Evolutionary conservation across 1,140 invertebrate genomes (phyloP), one percentile per base, ranked within the genome.

Genomic region (Drosophila subobscura): DNA sequence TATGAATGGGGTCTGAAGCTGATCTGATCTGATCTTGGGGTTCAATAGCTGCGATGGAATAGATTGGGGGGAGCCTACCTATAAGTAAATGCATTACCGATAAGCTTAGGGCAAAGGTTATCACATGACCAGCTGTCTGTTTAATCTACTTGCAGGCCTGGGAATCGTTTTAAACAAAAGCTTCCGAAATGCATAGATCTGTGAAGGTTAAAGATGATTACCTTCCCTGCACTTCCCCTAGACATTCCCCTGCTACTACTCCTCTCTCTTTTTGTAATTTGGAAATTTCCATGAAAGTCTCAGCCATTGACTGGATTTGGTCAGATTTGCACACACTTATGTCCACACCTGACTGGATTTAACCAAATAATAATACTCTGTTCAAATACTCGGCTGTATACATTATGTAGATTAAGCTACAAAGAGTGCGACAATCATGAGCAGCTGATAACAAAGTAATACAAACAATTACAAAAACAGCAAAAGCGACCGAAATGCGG

Each of bases 321-420:
- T 45, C 70, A 57, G 57, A 41, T 68, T 55, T 75, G 8, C 16
- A 51, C 37, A 60, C 63, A 70, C 51, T 50, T 67, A 27, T 74
- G 53, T 71, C 80, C 53, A 79, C 80, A 76, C 72, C 49, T 54
- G 45, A 77, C 77, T 65, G 66, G 76, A 79, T 85, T 64, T 72
- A 84, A 77, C 80, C 59, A 58, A 85, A 20, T 20, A 20, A 20
- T 1, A 20, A 20, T 20, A 20, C 16, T 20, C 16, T 40, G 42
- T 27, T 50, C 33, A 45, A 85, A 70, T 49, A 59, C 56, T 65
- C 37, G 45, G 46, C 41, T 49, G 22, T 55, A 55, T 40, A 64
- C 20, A 27, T 41, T 47, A 40, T 56, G 42, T 42, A 61, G 46
- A 53, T 41, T 54, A 55, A 49, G 37, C 40, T 58, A 44, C 33